These are phyloP conservation scores for Yponomeuta plumbellus DNA, from an alignment of 2,888 invertebrate genomes.

Conservation along the genomic window DNA sequence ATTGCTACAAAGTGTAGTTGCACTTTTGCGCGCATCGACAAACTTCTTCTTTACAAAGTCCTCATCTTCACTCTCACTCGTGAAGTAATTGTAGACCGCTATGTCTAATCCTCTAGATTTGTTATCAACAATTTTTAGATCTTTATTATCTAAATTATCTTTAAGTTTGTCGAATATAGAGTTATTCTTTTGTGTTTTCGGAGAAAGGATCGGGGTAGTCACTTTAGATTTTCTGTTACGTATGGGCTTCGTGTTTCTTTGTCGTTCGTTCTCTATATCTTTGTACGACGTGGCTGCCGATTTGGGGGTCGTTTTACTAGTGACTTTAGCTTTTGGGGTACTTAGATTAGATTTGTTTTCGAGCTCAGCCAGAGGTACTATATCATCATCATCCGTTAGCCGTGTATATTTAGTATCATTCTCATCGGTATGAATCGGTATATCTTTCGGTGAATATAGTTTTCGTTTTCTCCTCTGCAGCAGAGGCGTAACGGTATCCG, in stretches of 20 bases:
- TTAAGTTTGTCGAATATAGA: slow-evolving; percentile 51
- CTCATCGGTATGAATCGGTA: slow-evolving; percentile 22
- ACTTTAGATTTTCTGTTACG: slow-evolving; percentile 28
- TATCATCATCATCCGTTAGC: slow-evolving; percentile 4
- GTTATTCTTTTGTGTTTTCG: slow-evolving; percentile 42
- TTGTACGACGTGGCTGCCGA: slow-evolving; percentile 45
- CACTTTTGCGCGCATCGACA: neutral
- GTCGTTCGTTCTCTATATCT: slow-evolving; percentile 49
- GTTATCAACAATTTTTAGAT: slow-evolving; percentile 33
- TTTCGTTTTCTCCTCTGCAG: slow-evolving; percentile 46
- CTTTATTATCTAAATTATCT: slow-evolving; percentile 35
- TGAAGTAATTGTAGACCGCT: slow-evolving; percentile 47
- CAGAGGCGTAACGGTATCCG: slow-evolving; percentile 24
- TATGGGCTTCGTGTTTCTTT: slow-evolving; percentile 33
- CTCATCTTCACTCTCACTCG: slow-evolving; percentile 58
- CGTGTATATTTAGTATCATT: neutral
- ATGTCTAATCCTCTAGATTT: slow-evolving; percentile 28
- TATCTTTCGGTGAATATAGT: slow-evolving; percentile 56
- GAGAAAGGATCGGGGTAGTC: slow-evolving; percentile 32
- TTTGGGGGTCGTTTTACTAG: slow-evolving; percentile 27
- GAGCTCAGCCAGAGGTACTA: slow-evolving; percentile 23
- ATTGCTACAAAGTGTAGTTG: neutral
- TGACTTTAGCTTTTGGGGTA: neutral
- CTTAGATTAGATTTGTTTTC: slow-evolving; percentile 23
- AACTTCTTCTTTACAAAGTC: slow-evolving; percentile 40